Percentiles rank a stretch among this genome's conserved stretches.
These are phyloP conservation scores for Notoglanidium macrostoma DNA, from an alignment of 2,797 vertebrate genomes.

Conservation along the genomic window DNA sequence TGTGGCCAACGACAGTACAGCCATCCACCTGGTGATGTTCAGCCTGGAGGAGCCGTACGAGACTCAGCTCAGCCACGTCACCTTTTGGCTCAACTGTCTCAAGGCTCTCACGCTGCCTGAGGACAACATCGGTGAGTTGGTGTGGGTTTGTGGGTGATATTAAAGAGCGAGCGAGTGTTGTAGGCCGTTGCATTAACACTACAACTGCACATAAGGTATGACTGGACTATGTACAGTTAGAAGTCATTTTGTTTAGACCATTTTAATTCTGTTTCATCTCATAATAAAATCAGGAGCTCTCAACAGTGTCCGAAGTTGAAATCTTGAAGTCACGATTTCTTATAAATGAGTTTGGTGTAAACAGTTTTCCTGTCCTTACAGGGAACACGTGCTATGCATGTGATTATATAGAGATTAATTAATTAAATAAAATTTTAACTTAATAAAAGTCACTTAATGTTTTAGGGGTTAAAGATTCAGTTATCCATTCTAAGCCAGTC, in stretches of 20 bases:
- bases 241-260: neutral
- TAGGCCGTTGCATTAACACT: neutral
- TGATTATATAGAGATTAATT: neutral
- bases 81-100: constrained; percentile 95
- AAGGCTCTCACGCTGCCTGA: constrained; percentile 89
- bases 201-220: neutral
- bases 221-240: neutral
- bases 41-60: constrained; percentile 96
- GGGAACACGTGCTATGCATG: neutral
- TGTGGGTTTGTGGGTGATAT: neutral
- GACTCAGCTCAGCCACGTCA: constrained; percentile 93
- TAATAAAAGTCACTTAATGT: neutral
- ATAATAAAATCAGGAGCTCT: neutral
- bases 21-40: constrained; percentile 90
- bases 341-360: neutral
- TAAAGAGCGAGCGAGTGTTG: neutral
- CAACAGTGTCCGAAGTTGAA: neutral
- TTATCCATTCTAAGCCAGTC: no score
- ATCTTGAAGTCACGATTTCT: neutral
- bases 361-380: neutral
- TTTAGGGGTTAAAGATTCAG: neutral
- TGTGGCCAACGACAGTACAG: constrained; percentile 87
- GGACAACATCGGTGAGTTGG: constrained; percentile 83
- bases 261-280: neutral
- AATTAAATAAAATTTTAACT: no score